A percentile compares a stretch with the other conserved stretches of the same genome.
phyloP scores from a whole-genome alignment of 2,888 invertebrate genomes.

The Meganola albula region DNA sequence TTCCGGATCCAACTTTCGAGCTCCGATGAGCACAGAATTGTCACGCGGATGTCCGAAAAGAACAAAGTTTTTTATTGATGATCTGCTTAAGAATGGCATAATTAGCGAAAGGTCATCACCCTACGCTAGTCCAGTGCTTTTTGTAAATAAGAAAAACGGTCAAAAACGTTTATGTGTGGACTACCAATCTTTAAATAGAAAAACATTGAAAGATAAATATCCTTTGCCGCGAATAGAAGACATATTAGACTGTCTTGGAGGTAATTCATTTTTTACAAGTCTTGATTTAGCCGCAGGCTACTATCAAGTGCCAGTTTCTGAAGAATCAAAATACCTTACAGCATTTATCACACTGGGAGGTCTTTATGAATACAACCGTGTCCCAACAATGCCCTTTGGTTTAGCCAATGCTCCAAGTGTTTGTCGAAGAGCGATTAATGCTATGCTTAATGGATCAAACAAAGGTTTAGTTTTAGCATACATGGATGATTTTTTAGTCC shows the following conservation, averaged over 20 bases:
- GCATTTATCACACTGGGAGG: conserved; percentile 11
- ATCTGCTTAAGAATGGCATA: too few species aligned
- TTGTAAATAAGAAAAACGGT: conserved; percentile 14
- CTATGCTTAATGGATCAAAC: background rate
- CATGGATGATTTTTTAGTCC: background rate
- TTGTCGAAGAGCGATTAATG: conserved; percentile 5
- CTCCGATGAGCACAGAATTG: too few species aligned
- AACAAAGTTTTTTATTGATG: too few species aligned
- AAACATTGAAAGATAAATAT: conserved; percentile 16
- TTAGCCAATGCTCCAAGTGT: conserved; percentile 17
- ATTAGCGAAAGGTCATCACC: background rate
- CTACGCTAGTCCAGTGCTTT: conserved; percentile 9
- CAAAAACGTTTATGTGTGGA: conserved; percentile 23
- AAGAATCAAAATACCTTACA: background rate
- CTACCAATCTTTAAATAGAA: conserved; percentile 16
- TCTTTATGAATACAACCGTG: conserved; percentile 17
- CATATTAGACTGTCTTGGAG: conserved; percentile 1
- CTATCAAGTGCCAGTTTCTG: background rate
- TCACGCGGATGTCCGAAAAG: too few species aligned
- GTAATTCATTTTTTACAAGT: background rate
- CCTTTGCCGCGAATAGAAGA: conserved; percentile 14
- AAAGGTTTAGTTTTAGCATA: conserved; percentile 1
- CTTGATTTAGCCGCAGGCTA: background rate
- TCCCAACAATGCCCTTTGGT: conserved; percentile 15
- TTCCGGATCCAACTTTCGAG: too few species aligned